Base-by-base conservation (phyloP, 2,888 invertebrate species). In the Ochropleura leucogaster region DNA sequence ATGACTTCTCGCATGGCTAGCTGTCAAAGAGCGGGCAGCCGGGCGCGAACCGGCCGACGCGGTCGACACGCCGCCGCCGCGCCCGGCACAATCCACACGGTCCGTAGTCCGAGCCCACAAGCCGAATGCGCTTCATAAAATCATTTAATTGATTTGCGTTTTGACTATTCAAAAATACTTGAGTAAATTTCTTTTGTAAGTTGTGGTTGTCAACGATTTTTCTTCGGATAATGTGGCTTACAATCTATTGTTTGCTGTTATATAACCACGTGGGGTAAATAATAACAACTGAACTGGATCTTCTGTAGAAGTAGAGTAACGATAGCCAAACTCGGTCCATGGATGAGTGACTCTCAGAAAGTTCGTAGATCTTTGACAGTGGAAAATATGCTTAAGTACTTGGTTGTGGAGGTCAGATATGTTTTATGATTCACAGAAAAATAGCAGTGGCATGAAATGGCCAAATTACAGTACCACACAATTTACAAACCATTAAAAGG, bases 1-100 rank as follows among this genome's bases (percentile, higher is more conserved):
- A 96, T 96, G 95, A 96, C 94, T 94, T 94, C 92, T 92, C 96
- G 96, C 96, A 96, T 95, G 96, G 94, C 90, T 95, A 93, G 91
- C 88, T 89, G 93, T 95, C 96, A 96, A 96, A 96, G 96, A 94
- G 95, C 93, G 92, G 84, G 88, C 93, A 92, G 88, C 90, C 90
- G 92, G 92, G 92, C 94, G 95, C 90, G 90, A 93, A 88, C 85
- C 83, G 85, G 83, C 72, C 77, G 84, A 75, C 84, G 82, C 85
- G 85, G 83, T 85, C 79, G 83, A 86, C 84, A 79, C 74, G 68
- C n/a, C 60, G 59, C 18, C 44, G 67, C 14, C 64, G 42, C 53
- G 51, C 62, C 40, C 74, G 74, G 72, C 79, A 74, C 87, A 80
- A 80, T 84, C 85, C 87, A 84, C 84, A 82, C 68, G 84, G 86